These are phyloP conservation scores for Teleogryllus occipitalis DNA, from an alignment of 1,140 invertebrate genomes.

Conservation along the genomic window DNA sequence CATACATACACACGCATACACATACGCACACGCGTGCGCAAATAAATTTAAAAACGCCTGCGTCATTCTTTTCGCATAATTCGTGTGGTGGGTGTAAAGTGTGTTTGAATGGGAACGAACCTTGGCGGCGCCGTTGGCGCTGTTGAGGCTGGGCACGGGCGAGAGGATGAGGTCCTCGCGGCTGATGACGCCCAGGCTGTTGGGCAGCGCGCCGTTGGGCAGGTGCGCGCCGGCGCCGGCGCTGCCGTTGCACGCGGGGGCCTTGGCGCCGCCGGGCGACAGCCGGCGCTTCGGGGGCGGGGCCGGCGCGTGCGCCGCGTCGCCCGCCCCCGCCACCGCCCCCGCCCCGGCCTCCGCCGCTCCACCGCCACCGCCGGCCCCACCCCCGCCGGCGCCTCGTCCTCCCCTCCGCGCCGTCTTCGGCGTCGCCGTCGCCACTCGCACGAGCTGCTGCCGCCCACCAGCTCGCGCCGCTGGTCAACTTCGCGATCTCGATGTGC, in stretches of 20 bases:
- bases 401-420: conserved; percentile 24
- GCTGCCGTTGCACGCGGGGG: too few species aligned
- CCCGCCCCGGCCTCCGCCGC: too few species aligned
- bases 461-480: conserved; percentile 39
- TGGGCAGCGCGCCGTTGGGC: conserved; percentile 35
- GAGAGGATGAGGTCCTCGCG: conserved; percentile 52
- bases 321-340: too few species aligned
- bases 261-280: too few species aligned
- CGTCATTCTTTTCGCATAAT: too few species aligned
- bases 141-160: conserved; percentile 46
- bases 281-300: background rate
- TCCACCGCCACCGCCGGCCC: too few species aligned
- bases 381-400: conserved; percentile 21
- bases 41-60: too few species aligned
- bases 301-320: background rate
- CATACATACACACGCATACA: too few species aligned
- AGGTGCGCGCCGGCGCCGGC: conserved; percentile 28
- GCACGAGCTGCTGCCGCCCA: conserved; percentile 45
- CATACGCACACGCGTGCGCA: too few species aligned
- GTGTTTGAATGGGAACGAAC: too few species aligned
- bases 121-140: conserved; percentile 22
- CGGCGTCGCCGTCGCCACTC: conserved; percentile 36
- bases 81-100: too few species aligned
- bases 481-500: conserved; percentile 64
- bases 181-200: conserved; percentile 41